phyloP scores from a whole-genome alignment of 2,888 invertebrate species.

The Pandemis cinnamomeana region DNA sequence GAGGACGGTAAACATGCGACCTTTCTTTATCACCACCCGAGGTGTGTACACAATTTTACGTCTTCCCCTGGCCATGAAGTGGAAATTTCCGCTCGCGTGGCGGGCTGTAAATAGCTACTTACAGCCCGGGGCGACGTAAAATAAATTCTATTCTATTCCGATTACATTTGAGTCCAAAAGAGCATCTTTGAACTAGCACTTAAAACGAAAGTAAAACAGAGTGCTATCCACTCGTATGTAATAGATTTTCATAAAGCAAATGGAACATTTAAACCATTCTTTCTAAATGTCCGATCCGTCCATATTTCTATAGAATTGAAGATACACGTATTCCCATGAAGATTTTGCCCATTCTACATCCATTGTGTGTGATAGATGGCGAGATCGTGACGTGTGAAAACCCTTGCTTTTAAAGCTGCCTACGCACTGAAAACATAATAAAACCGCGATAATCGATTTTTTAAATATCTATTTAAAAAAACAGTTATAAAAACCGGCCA shows the following conservation, averaged over 20 bases:
- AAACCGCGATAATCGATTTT: too few relatives aligned
- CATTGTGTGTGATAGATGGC: slow-evolving; percentile 68
- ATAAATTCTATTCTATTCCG: too few relatives aligned
- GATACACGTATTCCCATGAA: slow-evolving; percentile 7
- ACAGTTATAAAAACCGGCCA: too few relatives aligned
- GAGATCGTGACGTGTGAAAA: slow-evolving; percentile 65
- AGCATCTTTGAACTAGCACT: not conserved
- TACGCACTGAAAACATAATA: slow-evolving; percentile 10
- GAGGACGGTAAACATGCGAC: too few relatives aligned
- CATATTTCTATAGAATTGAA: not conserved
- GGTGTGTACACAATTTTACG: too few relatives aligned
- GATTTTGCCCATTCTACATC: slow-evolving; percentile 37
- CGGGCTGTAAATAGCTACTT: too few relatives aligned
- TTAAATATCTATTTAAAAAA: too few relatives aligned
- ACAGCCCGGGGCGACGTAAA: too few relatives aligned
- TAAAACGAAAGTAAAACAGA: not conserved
- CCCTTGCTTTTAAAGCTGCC: slow-evolving; percentile 49
- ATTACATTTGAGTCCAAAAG: not conserved
- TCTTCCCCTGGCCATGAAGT: too few relatives aligned
- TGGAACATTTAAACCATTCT: not conserved
- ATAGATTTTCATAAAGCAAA: not conserved
- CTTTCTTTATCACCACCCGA: too few relatives aligned
- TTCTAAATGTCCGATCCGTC: not conserved
- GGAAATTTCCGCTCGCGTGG: too few relatives aligned
- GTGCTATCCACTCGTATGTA: not conserved